Percentiles rank a stretch among this genome's conserved stretches.
phyloP scores from a whole-genome alignment of 2,797 vertebrate genomes.

The Eulemur albifrons region DNA sequence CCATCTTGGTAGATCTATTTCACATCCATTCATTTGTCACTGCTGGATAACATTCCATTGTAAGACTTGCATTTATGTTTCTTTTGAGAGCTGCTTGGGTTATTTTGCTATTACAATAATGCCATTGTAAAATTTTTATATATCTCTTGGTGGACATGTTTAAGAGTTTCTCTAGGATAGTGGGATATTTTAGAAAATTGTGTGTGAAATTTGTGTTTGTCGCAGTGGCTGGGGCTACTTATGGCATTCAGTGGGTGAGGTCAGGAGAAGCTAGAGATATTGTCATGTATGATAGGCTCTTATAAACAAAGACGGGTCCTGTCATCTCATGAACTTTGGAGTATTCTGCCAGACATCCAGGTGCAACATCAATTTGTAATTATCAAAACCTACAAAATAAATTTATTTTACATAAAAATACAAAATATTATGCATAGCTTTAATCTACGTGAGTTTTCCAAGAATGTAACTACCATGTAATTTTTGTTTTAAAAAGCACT shows the following conservation, averaged over 20 bases:
- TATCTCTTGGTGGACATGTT: not conserved
- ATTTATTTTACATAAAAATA: not conserved
- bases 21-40: not conserved
- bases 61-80: not conserved
- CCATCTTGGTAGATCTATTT: not conserved
- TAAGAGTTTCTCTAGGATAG: not conserved
- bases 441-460: not conserved
- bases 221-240: not conserved
- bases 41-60: not conserved
- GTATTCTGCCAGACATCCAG: not conserved
- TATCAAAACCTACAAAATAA: not conserved
- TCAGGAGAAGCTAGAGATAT: not conserved
- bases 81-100: not conserved
- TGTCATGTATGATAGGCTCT: fast-evolving
- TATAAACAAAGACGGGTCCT: not conserved
- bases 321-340: not conserved
- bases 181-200: not conserved
- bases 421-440: not conserved
- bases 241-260: not conserved
- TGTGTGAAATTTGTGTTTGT: not conserved
- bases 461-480: not conserved
- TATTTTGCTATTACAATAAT: not conserved
- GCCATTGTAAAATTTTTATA: not conserved
- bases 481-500: not conserved
- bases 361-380: not conserved